phyloP scores from a whole-genome alignment of 2,113 vertebrate genomes.

The Syngnathoides biaculeatus region DNA sequence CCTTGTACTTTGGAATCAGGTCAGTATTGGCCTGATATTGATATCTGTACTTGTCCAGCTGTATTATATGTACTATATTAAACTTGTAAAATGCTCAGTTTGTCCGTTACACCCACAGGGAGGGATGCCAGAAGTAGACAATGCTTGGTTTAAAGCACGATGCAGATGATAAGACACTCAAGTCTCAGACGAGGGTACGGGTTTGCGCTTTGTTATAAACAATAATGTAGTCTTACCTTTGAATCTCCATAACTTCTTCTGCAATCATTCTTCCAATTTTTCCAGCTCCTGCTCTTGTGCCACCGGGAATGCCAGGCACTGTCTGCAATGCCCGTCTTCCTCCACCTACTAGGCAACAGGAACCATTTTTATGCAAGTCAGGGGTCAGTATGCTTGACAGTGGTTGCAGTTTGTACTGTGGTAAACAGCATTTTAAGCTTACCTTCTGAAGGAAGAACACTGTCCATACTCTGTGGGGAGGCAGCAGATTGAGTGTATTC shows the following conservation, averaged over 20 bases:
- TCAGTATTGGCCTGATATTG: no score
- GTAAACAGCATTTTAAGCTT: conserved; percentile 5
- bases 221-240: conserved; percentile 77
- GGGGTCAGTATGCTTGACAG: background rate
- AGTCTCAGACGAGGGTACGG: no score
- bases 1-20: no score
- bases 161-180: no score
- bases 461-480: conserved; percentile 95
- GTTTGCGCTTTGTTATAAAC: background rate
- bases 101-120: no score
- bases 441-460: conserved; percentile 86
- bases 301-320: conserved; percentile 94
- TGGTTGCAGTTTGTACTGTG: background rate
- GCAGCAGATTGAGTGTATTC: conserved; percentile 87
- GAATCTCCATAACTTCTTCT: conserved; percentile 98
- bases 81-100: no score
- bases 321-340: conserved; percentile 86
- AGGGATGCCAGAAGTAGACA: no score
- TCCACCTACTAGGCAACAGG: conserved; percentile 71
- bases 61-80: no score
- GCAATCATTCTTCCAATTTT: conserved; percentile 99
- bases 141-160: no score
- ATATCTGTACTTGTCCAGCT: no score
- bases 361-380: background rate
- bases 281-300: conserved; percentile 92